phyloP scores from a whole-genome alignment of 2,888 invertebrate genomes.

The Hydraecia micacea region DNA sequence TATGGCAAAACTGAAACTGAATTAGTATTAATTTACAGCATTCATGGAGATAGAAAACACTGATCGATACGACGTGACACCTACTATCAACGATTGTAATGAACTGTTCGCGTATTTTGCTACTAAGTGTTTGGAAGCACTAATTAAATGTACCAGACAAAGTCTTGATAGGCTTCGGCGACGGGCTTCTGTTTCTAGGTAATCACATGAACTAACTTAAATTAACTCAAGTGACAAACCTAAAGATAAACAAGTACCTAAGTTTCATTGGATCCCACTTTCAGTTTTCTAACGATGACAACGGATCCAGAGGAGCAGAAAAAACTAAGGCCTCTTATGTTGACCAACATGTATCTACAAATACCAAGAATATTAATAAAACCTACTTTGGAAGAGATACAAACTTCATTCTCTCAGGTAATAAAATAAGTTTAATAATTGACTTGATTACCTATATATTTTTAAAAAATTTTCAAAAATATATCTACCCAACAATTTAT shows the following conservation, averaged over 20 bases:
- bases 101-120: slow-evolving; percentile 95
- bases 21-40: slow-evolving; percentile 77
- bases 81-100: slow-evolving; percentile 93
- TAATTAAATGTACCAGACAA: slow-evolving; percentile 93
- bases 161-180: slow-evolving; percentile 93
- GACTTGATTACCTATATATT: neutral
- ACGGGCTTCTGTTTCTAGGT: slow-evolving; percentile 89
- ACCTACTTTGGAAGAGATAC: slow-evolving; percentile 93
- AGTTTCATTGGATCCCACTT: slow-evolving; percentile 2
- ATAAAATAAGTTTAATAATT: neutral
- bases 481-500: neutral
- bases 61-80: slow-evolving; percentile 89
- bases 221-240: neutral
- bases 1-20: neutral
- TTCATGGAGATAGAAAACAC: slow-evolving; percentile 92
- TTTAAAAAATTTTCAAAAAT: neutral
- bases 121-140: slow-evolving; percentile 93
- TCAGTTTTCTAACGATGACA: slow-evolving; percentile 87
- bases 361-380: slow-evolving; percentile 91
- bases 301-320: slow-evolving; percentile 86
- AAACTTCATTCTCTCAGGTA: slow-evolving; percentile 91
- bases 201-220: neutral
- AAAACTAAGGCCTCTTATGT: slow-evolving; percentile 90
- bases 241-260: neutral
- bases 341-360: slow-evolving; percentile 91